Base-by-base conservation (phyloP, 2,888 invertebrate species). In the Apantesis nais region DNA sequence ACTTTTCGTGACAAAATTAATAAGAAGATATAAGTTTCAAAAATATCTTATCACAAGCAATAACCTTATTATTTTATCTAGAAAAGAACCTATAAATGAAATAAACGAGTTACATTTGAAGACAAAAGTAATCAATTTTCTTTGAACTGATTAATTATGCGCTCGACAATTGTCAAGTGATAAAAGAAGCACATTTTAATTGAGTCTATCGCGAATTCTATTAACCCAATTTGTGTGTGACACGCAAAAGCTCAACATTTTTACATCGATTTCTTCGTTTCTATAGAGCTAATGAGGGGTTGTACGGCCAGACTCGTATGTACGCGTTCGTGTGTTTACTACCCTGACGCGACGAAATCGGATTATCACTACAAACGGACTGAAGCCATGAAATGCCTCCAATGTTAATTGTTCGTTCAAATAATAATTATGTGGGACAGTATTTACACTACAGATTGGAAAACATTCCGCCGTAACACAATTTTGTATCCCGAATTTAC, bases 371-470 rank as follows among this genome's bases (percentile, higher is more conserved):
- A 84, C 86, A 83, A 83, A 83, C 85, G 81, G 80, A 83, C 85
- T 86, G 86, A 89, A 65, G 71, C 71, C 41, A 55, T 65, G 67
- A 65, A 90, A 84, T 83, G 83, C 79, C 86, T 85, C 87, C 83
- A 81, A 88, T 89, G 91, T 88, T 93, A 93, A 92, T 92, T 91
- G 89, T 89, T 84, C 87, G 87, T 88, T 90, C 92, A 92, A 92
- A 93, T 91, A 93, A 92, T 92, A 88, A 93, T 93, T 93, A 92
- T 88, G 90, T 88, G 90, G 91, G 91, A 87, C 90, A 79, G 85
- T 92, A 87, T 93, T 92, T 92, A 88, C 90, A 84, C 81, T 84
- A 82, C 81, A 87, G 87, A 89, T 90, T 88, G 88, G 85, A 88
- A 90, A 90, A 91, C 90, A 90, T 88, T 85, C 82, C 80, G 81